phyloP scores from a whole-genome alignment of 2,113 vertebrate species.

The Myxocyprinus asiaticus region DNA sequence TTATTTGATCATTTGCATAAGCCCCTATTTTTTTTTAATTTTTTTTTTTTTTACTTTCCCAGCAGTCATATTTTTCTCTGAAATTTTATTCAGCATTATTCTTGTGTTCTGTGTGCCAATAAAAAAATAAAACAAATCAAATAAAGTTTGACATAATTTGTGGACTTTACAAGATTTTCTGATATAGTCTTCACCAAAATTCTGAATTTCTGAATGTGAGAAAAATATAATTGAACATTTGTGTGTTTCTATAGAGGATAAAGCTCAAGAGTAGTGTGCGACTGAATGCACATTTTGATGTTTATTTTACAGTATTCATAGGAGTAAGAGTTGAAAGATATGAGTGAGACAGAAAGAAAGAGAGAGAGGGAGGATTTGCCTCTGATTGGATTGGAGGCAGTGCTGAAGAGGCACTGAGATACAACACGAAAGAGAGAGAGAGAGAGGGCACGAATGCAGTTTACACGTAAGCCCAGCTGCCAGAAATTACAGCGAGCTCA shows the following conservation, averaged over 20 bases:
- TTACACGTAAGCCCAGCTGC: conserved; percentile 22
- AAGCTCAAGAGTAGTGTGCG: neutral
- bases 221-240: neutral
- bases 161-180: too few relatives aligned
- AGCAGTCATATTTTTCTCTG: too few relatives aligned
- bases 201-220: too few relatives aligned
- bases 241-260: neutral
- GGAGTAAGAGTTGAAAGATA: neutral
- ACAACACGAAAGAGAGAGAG: conserved; percentile 12
- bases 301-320: conserved; percentile 43
- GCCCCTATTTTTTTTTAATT: too few relatives aligned
- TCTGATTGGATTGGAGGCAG: conserved; percentile 38
- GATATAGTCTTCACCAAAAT: too few relatives aligned
- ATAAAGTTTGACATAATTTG: too few relatives aligned
- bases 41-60: too few relatives aligned
- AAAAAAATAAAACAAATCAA: too few relatives aligned
- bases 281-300: conserved; percentile 28
- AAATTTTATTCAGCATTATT: too few relatives aligned
- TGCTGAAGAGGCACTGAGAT: conserved; percentile 45
- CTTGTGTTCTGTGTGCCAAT: too few relatives aligned
- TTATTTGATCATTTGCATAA: neutral
- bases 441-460: conserved; percentile 33
- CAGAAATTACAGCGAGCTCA: conserved; percentile 31
- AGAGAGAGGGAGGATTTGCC: neutral
- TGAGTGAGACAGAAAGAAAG: conserved; percentile 1